A percentile compares a stretch with the other conserved stretches of the same genome.
Conservation (phyloP, 2,888 invertebrate species). For the Catotricha subobsoleta region DNA sequence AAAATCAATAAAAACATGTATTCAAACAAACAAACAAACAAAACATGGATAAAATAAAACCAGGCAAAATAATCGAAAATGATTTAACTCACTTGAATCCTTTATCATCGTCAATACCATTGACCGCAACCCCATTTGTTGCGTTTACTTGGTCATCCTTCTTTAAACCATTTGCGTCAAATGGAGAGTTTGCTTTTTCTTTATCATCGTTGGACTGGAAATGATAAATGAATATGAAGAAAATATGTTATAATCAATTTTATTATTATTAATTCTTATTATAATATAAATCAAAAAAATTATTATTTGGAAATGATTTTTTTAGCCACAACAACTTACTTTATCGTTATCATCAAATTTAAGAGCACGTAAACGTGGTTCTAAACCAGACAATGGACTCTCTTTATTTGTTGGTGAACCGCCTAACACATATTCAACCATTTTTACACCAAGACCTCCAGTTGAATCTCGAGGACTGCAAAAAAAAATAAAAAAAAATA, state of each 20-base stretch:
- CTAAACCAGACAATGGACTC: constrained; percentile 35
- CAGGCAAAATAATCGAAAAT: neutral
- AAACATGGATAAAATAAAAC: too few species aligned
- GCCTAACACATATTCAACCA: constrained; percentile 95
- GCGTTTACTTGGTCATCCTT: constrained; percentile 36
- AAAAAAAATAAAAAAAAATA: constrained; percentile 18
- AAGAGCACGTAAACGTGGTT: constrained; percentile 44
- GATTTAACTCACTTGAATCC: constrained; percentile 62
- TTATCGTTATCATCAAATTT: constrained; percentile 38
- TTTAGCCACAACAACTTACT: too few species aligned
- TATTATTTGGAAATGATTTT: neutral
- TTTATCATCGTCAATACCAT: constrained; percentile 72
- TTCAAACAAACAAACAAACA: too few species aligned
- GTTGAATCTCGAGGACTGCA: constrained; percentile 75
- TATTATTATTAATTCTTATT: neutral
- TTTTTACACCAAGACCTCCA: constrained; percentile 83
- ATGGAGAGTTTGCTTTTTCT: constrained; percentile 36
- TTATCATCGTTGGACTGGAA: constrained; percentile 30
- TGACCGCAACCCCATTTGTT: constrained; percentile 40
- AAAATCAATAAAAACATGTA: too few species aligned
- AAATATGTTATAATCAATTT: too few species aligned
- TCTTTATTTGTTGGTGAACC: constrained; percentile 73
- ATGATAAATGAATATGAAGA: neutral
- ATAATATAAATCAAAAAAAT: neutral
- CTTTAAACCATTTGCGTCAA: constrained; percentile 30